These are phyloP conservation scores for Oxyruncus cristatus DNA, from an alignment of 2,113 vertebrate genomes.

Conservation along the genomic window DNA sequence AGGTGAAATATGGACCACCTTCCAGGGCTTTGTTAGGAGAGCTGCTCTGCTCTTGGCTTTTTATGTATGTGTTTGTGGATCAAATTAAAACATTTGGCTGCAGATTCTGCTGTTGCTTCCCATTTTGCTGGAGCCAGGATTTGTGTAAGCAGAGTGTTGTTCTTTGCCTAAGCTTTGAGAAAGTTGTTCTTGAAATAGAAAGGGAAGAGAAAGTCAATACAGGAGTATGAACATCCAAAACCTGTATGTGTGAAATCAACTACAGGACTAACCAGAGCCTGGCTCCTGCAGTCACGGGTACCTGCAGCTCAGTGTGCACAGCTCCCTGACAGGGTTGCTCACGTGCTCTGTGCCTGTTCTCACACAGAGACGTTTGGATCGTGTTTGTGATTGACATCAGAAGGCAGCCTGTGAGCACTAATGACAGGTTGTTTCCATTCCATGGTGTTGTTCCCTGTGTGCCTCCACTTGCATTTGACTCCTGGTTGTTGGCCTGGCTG, in stretches of 20 bases:
- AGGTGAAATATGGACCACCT: background rate
- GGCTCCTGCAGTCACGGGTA: background rate
- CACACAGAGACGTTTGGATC: fast-evolving
- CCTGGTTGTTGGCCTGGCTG: background rate
- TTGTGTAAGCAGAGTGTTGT: background rate
- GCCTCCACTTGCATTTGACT: background rate
- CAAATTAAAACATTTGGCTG: background rate
- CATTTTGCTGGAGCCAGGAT: background rate
- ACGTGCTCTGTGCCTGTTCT: fast-evolving
- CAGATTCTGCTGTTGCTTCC: background rate
- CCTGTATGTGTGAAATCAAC: background rate
- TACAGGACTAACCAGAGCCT: background rate
- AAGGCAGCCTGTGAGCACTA: background rate
- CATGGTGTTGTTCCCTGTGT: background rate
- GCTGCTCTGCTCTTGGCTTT: background rate
- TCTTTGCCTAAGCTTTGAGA: background rate
- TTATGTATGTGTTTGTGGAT: background rate
- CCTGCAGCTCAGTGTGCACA: background rate
- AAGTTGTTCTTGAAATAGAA: background rate
- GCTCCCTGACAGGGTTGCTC: background rate
- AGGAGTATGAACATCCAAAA: background rate
- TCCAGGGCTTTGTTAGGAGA: background rate
- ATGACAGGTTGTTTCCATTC: background rate
- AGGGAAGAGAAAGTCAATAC: background rate
- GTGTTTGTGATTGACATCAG: fast-evolving